These are phyloP conservation scores for Antheraea mylitta DNA, from an alignment of 1,140 invertebrate species.

Conservation along the genomic window DNA sequence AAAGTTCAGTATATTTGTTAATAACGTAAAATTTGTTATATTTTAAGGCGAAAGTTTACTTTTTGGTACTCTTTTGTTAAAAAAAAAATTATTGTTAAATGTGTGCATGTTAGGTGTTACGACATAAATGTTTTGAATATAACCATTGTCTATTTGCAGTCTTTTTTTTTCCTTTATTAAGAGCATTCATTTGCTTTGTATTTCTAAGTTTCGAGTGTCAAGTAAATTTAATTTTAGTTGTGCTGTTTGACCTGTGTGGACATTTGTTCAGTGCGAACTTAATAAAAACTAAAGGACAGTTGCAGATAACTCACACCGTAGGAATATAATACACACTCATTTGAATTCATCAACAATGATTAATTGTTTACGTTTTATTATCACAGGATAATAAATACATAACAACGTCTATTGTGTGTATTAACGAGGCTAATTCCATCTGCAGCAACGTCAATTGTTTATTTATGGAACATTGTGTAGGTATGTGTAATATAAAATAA, in stretches of 20 bases:
- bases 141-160: background rate
- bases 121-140: background rate
- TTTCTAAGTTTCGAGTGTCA: background rate
- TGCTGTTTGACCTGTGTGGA: background rate
- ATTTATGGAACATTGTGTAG: slow-evolving; percentile 52
- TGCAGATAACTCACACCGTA: background rate
- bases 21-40: background rate
- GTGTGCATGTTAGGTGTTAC: background rate
- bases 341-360: background rate
- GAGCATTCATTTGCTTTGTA: background rate
- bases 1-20: background rate
- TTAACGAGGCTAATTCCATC: slow-evolving; percentile 34
- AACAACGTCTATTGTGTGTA: slow-evolving; percentile 33
- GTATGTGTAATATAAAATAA: slow-evolving; percentile 48
- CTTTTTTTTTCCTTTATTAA: background rate
- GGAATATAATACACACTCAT: no score
- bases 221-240: background rate
- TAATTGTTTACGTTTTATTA: background rate
- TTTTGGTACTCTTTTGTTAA: background rate
- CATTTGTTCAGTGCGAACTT: background rate
- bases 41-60: background rate
- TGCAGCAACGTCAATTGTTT: slow-evolving; percentile 49
- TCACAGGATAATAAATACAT: slow-evolving; percentile 14
- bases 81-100: background rate
- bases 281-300: background rate